Conservation (phyloP, 2,888 invertebrate genomes). For the Clusia tigrina region DNA sequence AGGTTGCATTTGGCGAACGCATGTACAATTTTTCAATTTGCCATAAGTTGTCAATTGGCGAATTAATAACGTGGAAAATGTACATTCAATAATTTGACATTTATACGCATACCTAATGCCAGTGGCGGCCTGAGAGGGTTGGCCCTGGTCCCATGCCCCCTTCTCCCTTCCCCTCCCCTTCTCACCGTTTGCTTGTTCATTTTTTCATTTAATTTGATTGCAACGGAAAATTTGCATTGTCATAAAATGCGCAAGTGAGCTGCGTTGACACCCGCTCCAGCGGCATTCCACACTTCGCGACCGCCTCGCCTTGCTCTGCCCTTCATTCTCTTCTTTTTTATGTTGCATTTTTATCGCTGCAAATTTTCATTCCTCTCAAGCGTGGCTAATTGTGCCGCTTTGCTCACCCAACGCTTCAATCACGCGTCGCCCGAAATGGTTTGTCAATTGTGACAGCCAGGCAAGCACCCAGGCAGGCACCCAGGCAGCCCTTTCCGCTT, state of each 20-base stretch:
- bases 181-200: neutral
- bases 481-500: neutral
- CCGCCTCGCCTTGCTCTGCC: no score
- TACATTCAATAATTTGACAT: slow-evolving; percentile 24
- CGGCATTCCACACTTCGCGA: no score
- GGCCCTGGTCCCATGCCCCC: no score
- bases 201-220: neutral
- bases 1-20: no score
- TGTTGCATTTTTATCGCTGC: slow-evolving; percentile 56
- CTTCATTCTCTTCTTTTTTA: slow-evolving; percentile 34
- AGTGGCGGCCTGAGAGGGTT: neutral
- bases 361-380: slow-evolving; percentile 43
- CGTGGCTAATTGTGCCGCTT: slow-evolving; percentile 50
- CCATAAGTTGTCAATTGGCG: slow-evolving; percentile 57
- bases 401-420: neutral
- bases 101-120: slow-evolving; percentile 17
- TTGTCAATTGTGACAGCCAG: neutral
- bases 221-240: neutral
- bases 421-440: neutral
- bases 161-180: no score
- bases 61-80: slow-evolving; percentile 60
- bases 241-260: slow-evolving; percentile 11
- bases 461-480: neutral
- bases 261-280: no score
- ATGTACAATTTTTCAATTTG: slow-evolving; percentile 46